These are phyloP conservation scores for Caenorhabditis sp. DNA, from an alignment of 2,888 invertebrate genomes.

Conservation along the genomic window DNA sequence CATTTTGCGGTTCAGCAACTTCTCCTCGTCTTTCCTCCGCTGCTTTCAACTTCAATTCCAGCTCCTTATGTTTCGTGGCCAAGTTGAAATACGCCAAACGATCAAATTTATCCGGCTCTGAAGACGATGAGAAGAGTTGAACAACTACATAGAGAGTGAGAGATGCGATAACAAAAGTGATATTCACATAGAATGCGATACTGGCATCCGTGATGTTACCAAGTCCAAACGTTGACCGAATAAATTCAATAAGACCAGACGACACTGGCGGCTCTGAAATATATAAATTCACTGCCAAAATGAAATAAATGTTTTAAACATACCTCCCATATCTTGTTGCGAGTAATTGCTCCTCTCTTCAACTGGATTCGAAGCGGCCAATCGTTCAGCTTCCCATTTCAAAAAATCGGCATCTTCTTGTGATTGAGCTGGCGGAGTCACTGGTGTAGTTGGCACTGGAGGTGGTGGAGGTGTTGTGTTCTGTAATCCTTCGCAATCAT, in stretches of 20 bases:
- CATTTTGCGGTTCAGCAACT: neutral
- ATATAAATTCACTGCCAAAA: neutral
- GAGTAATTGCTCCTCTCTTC: neutral
- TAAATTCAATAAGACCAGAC: conserved; percentile 13
- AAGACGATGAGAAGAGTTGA: conserved; percentile 30
- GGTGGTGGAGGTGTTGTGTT: conserved; percentile 12
- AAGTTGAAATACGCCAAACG: conserved; percentile 46
- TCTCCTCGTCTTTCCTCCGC: conserved; percentile 21
- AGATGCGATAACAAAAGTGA: conserved; percentile 41
- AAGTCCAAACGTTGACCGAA: conserved; percentile 16
- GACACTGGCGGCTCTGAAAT: conserved; percentile 10
- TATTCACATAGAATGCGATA: conserved; percentile 42
- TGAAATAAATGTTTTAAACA: neutral
- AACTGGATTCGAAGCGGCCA: neutral
- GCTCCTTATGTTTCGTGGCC: conserved; percentile 38
- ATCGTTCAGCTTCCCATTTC: conserved; percentile 27
- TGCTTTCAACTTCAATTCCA: conserved; percentile 32
- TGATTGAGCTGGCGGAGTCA: neutral
- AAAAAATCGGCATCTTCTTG: conserved; percentile 25
- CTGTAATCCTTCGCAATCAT: conserved; percentile 41
- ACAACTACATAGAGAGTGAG: conserved; percentile 36
- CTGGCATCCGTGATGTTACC: conserved; percentile 26
- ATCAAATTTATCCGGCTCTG: conserved; percentile 40
- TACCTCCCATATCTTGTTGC: neutral
- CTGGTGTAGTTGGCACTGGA: neutral